phyloP scores from a whole-genome alignment of 2,797 vertebrate species.

The Tadarida brasiliensis region DNA sequence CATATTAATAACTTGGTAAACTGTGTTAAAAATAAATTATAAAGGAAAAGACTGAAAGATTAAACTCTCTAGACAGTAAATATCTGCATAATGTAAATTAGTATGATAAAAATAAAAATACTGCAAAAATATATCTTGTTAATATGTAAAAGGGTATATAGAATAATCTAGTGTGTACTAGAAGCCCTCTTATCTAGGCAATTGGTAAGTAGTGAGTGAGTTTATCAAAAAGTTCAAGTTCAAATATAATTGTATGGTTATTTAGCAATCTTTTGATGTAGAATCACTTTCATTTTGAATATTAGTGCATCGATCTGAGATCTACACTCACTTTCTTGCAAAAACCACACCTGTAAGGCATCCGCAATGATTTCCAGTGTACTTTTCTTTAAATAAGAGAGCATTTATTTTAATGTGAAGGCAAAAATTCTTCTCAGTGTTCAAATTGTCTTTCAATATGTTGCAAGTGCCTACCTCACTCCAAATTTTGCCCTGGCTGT shows the following conservation, averaged over 20 bases:
- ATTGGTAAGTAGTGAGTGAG: not conserved
- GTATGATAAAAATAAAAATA: not conserved
- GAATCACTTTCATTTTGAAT: not conserved
- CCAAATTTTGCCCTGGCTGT: not conserved
- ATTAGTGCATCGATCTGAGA: not conserved
- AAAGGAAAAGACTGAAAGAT: slow-evolving; percentile 30
- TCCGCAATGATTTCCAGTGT: not conserved
- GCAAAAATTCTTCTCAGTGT: not conserved
- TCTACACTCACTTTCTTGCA: not conserved
- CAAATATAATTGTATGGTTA: not conserved
- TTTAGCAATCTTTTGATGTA: not conserved
- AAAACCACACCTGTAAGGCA: not conserved
- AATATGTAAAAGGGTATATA: not conserved
- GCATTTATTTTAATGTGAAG: not conserved
- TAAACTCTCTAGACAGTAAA: not conserved
- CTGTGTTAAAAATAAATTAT: slow-evolving; percentile 28
- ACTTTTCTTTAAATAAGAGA: not conserved
- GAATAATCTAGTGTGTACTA: not conserved
- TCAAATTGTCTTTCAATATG: not conserved
- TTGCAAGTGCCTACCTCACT: not conserved
- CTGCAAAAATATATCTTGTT: not conserved
- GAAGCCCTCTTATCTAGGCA: not conserved
- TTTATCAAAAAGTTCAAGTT: not conserved
- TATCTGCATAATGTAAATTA: not conserved
- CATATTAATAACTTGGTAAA: not conserved